Base-by-base conservation (phyloP, 2,888 invertebrate genomes). In the Perizoma flavofasciatum region DNA sequence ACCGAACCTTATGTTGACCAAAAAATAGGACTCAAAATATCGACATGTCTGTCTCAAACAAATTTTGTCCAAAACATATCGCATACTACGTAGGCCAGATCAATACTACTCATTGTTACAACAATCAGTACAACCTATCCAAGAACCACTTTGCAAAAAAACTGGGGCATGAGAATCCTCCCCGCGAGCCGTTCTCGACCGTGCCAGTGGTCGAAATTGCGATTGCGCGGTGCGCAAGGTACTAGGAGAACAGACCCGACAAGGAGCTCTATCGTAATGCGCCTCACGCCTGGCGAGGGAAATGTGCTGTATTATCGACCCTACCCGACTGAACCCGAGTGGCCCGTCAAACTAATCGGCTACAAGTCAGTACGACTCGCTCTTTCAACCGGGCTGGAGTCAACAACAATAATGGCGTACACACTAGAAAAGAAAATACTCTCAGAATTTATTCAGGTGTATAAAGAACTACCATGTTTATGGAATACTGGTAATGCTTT, bases 401-500 rank as follows among this genome's bases (percentile, higher is more conserved):
- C 8, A 11, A 41, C 33, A 8, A n/a, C 40, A 58, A 55, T 22
- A 47, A 55, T 54, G 49, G 10, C 41, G 22, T 47, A 35, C 40
- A 43, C 45, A 8, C 11, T 44, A 40, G 59, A 54, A 41, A 54
- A 50, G 9, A 49, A 58, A 45, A 9, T 39, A 6, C 32, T 58
- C 5, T 8, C n/a, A 4, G 45, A 52, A 41, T 11, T 61, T 4
- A 11, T 61, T 11, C 37, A 39, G 7, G 9, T 40, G 8, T 61
- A 61, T 49, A 57, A n/a, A 60, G 59, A 63, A 0, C 22, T 35
- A 1, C 39, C 59, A 0, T 45, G 54, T 37, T 59, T 78, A 0
- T 78, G 78, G 78, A 66, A 77, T 46, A 62, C 60, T 7, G 53
- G 51, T 5, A 60, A 75, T 45, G 49, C 59, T 33, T 7, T 61